Evolutionary conservation across 2,888 invertebrate species (phyloP), one percentile per base, ranked within the genome.

Genomic region (Notodonta ziczac): DNA sequence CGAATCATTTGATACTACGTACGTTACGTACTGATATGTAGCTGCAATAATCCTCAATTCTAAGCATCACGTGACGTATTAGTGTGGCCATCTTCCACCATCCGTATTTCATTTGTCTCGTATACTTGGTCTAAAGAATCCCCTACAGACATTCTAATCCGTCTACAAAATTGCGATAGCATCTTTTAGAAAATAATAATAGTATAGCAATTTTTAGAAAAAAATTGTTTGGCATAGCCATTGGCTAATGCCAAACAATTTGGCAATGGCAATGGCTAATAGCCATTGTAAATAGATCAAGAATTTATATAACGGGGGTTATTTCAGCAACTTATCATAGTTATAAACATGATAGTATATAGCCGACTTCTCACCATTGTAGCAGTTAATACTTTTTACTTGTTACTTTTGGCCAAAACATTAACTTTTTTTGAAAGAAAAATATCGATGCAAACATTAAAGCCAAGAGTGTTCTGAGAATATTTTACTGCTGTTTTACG

Each of bases 401-500:
- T 42, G 10, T 10, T 4, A 63, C 61, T 62, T 68, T 62, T 64
- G 16, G 59, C 52, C 57, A 39, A 56, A 62, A 57, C 58, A 64
- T 67, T 67, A 66, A 66, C 60, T 59, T 62, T 48, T 61, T 53
- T 59, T 68, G 59, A 66, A 63, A 70, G 66, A 73, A 81, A 78
- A 71, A 74, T 73, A 77, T 77, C 74, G 60, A 75, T 76, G 70
- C 73, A 72, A 65, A 67, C 69, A 64, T 75, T 70, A 74, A 73
- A 71, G 67, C 46, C 63, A 58, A 68, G 60, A 72, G 72, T 66
- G 72, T 84, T 85, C 81, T 67, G 65, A 77, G 83, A 87, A 87
- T 74, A 70, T 80, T 86, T 86, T 81, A 86, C 77, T 80, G 81
- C 79, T 71, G 80, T 83, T 83, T 89, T 86, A 88, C 79, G 84